These are phyloP conservation scores for Phengaris arion DNA, from an alignment of 2,888 invertebrate species.

Conservation along the genomic window DNA sequence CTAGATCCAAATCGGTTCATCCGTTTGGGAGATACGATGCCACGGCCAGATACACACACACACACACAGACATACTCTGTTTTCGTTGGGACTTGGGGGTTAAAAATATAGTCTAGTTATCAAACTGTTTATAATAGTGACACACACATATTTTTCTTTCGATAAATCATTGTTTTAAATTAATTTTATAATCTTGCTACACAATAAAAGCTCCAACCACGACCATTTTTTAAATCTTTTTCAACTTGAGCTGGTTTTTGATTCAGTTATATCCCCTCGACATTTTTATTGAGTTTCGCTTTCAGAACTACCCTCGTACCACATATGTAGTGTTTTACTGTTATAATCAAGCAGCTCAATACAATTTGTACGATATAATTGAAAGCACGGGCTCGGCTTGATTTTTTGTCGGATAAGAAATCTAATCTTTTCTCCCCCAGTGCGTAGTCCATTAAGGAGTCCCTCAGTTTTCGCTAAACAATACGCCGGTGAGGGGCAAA, in stretches of 20 bases:
- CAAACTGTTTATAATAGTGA: no score
- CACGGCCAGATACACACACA: no score
- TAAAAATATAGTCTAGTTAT: no score
- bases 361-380: slow-evolving; percentile 43
- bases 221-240: not conserved
- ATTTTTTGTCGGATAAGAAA: slow-evolving; percentile 71
- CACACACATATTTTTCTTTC: no score
- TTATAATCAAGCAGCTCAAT: slow-evolving; percentile 35
- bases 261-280: not conserved
- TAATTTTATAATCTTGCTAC: not conserved
- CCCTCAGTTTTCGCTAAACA: slow-evolving; percentile 74
- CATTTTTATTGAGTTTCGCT: not conserved
- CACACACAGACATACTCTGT: no score
- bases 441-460: slow-evolving; percentile 69
- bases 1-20: no score
- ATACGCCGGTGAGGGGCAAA: slow-evolving; percentile 68
- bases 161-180: no score
- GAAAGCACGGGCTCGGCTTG: slow-evolving; percentile 40
- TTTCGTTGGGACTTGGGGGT: no score
- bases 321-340: slow-evolving; percentile 17
- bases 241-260: not conserved
- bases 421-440: slow-evolving; percentile 70
- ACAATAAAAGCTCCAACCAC: not conserved
- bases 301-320: not conserved
- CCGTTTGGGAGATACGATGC: no score